Percentiles rank a stretch among this genome's conserved stretches.
These are phyloP conservation scores for Pseudomyrmex cubaensis DNA, from an alignment of 1,140 invertebrate species.

Conservation along the genomic window DNA sequence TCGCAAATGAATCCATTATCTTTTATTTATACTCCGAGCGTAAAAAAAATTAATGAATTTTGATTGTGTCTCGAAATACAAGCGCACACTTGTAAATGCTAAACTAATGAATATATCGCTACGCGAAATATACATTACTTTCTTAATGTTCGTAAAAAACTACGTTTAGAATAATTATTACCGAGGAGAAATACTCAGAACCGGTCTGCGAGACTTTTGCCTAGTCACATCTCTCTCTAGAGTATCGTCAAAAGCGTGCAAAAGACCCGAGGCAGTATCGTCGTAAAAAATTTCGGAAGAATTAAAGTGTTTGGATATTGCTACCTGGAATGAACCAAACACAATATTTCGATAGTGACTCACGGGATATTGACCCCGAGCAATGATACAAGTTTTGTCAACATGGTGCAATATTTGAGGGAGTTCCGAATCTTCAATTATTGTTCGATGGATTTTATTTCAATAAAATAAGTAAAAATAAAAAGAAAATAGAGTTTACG, in stretches of 20 bases:
- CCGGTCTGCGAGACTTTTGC: conserved; percentile 1
- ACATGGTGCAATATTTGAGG: conserved; percentile 51
- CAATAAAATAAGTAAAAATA: too few relatives aligned
- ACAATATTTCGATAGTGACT: conserved; percentile 74
- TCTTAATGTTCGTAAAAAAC: not conserved
- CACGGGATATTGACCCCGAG: conserved; percentile 72
- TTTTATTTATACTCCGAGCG: not conserved
- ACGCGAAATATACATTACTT: not conserved
- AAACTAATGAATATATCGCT: conserved; percentile 3
- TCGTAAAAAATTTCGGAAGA: not conserved
- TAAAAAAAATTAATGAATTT: not conserved
- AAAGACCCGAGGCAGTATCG: conserved; percentile 10
- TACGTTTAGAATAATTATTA: not conserved
- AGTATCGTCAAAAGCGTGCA: not conserved
- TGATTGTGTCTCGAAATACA: not conserved
- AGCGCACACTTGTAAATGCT: not conserved
- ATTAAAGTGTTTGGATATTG: conserved; percentile 25
- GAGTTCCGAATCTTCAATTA: not conserved
- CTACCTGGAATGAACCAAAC: conserved; percentile 41
- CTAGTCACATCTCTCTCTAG: not conserved
- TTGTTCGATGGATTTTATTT: not conserved
- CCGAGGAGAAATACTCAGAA: too few relatives aligned
- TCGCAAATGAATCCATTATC: not conserved
- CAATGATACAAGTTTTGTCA: conserved; percentile 61
- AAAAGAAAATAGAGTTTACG: not conserved